A percentile compares a stretch with the other conserved stretches of the same genome.
Conservation (phyloP, 2,113 vertebrate species). For the Rousettus leschenaultii region DNA sequence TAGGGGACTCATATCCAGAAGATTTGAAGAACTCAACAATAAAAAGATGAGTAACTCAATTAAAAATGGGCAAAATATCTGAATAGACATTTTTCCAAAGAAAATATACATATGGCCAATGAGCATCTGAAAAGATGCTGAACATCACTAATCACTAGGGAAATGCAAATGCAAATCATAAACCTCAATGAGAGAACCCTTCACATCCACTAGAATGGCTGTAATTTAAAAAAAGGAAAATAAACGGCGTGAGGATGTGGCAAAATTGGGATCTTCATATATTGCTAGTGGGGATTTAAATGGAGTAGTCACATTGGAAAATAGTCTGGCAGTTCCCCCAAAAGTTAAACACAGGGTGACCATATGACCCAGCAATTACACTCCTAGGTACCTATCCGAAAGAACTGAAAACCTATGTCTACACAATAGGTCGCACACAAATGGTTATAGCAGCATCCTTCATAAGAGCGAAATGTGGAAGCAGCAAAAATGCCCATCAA, state of each 20-base stretch:
- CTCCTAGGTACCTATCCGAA: not conserved
- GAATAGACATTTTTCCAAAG: not conserved
- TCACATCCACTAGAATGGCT: not conserved
- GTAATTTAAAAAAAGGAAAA: not conserved
- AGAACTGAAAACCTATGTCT: not conserved
- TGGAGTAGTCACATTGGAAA: not conserved
- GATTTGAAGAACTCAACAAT: not conserved
- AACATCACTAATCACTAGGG: not conserved
- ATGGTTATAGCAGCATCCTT: not conserved
- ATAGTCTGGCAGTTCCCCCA: not conserved
- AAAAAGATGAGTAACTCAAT: not conserved
- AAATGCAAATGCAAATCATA: not conserved
- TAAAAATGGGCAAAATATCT: not conserved
- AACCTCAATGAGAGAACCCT: not conserved
- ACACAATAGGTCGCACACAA: not conserved
- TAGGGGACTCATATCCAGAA: not conserved
- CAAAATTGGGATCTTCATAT: not conserved
- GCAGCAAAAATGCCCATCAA: not conserved
- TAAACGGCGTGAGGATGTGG: not conserved
- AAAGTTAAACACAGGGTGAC: not conserved
- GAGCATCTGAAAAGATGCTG: not conserved
- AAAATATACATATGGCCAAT: not conserved
- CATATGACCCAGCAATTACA: not conserved
- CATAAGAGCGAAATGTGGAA: not conserved
- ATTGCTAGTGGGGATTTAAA: not conserved